phyloP scores from a whole-genome alignment of 1,140 invertebrate genomes.

The Polyergus mexicanus region DNA sequence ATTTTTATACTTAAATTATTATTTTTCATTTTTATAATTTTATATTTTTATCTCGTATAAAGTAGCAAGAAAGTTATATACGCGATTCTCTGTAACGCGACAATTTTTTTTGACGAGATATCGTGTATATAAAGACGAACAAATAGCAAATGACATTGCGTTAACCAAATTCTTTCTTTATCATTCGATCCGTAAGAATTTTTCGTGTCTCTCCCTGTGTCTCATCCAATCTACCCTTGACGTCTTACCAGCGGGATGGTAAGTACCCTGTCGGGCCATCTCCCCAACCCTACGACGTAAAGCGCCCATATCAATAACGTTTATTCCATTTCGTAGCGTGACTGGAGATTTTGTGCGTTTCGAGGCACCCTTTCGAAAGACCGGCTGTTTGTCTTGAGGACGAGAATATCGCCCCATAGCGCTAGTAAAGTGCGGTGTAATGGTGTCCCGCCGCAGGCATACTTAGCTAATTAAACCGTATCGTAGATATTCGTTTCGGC shows the following conservation, averaged over 20 bases:
- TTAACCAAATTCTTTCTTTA: conserved; percentile 9
- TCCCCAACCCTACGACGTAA: conserved; percentile 21
- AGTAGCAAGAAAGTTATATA: conserved; percentile 2
- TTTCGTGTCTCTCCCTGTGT: conserved; percentile 36
- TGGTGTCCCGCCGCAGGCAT: conserved; percentile 72
- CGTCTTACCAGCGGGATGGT: conserved; percentile 43
- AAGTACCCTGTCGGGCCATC: conserved; percentile 7
- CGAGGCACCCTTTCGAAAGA: conserved; percentile 66
- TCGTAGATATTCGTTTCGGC: conserved; percentile 69
- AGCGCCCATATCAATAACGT: conserved; percentile 67
- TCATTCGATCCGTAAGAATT: conserved; percentile 53
- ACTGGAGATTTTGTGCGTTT: conserved; percentile 74
- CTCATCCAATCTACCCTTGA: conserved; percentile 45
- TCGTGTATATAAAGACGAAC: not conserved
- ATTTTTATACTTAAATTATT: not conserved
- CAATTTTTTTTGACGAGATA: not conserved
- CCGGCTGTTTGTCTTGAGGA: conserved; percentile 62
- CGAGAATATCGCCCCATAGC: conserved; percentile 63
- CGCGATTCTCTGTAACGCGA: not conserved
- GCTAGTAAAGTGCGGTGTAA: conserved; percentile 77
- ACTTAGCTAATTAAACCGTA: conserved; percentile 83
- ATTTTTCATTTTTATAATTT: not conserved
- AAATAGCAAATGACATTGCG: not conserved
- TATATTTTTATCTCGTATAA: not conserved
- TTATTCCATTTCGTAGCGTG: conserved; percentile 74